Evolutionary conservation across 92 coral and sea anemone species (phyloP).

Genomic region (Metridium senile): DNA sequence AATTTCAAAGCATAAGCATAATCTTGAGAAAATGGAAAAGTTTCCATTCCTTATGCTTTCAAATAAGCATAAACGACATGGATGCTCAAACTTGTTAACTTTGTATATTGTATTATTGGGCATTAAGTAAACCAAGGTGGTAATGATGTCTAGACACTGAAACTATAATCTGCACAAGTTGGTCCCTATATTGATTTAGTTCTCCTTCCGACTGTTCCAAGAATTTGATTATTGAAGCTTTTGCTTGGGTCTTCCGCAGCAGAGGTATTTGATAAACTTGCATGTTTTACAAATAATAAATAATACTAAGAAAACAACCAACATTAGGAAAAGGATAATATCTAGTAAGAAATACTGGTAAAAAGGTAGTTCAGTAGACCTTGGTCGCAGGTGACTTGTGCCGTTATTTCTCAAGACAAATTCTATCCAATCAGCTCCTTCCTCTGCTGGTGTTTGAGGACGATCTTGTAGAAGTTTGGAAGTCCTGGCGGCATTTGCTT

Average conservation of each 20-base stretch:
- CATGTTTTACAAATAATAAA: conserved; percentile 1
- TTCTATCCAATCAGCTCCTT: conserved; percentile 36
- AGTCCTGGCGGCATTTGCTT: conserved; percentile 8
- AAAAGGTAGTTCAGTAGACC: conserved; percentile 10
- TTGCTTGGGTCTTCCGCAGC: too few species aligned
- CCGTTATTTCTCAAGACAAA: conserved; percentile 16
- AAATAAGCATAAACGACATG: too few species aligned
- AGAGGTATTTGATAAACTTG: background rate
- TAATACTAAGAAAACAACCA: background rate
- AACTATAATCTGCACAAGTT: too few species aligned
- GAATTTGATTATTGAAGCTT: too few species aligned
- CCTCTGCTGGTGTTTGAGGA: conserved; percentile 19
- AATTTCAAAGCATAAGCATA: too few species aligned
- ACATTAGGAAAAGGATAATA: conserved; percentile 6
- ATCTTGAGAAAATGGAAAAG: too few species aligned
- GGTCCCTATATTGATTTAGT: too few species aligned
- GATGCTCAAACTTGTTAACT: too few species aligned
- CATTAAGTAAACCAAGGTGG: too few species aligned
- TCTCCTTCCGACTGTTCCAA: too few species aligned
- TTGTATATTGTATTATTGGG: too few species aligned
- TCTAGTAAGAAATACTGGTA: conserved; percentile 28
- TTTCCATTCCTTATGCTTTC: background rate
- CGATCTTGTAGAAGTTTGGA: conserved; percentile 18
- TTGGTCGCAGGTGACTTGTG: conserved; percentile 22
- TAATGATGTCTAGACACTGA: too few species aligned